Base-by-base conservation (phyloP, 2,113 vertebrate genomes). In the Aythya baeri region DNA sequence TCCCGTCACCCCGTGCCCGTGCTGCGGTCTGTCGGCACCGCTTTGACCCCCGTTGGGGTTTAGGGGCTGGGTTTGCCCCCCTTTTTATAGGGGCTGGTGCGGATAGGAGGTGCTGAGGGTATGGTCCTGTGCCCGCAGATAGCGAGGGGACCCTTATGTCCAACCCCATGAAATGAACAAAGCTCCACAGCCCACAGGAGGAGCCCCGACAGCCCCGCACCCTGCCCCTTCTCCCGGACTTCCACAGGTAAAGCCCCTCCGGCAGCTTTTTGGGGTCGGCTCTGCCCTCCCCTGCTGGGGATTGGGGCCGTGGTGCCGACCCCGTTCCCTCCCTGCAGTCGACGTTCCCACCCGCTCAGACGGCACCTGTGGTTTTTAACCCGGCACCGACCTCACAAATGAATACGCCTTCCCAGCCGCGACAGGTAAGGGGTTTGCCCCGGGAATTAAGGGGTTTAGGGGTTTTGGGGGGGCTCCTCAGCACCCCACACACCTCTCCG, bases 161-260 rank as follows among this genome's bases (percentile, higher is more conserved):
- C 98, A 98, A 98, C 98, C 98, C 98, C 98, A 98, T 99, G 99
- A 99, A 99, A 99, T 99, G 99, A 99, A 99, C 98, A 99, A 99
- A 99, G 98, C 99, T 98, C 99, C 99, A 98, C 99, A 99, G 98
- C 98, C 99, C 98, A 98, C 99, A 99, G 99, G 98, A 97, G 99
- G 98, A 99, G 97, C 98, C 98, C 98, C 98, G 85, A 97, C 99
- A 91, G 98, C 99, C 98, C 99, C 99, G 96, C 99, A 98, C 98
- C 99, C 98, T 83, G 98, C 99, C 98, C 98, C 99, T 92, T 99
- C 99, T 98, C 99, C 99, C 5, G 99, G 99, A 98, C 98, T 99
- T 92, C 98, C 99, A 96, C 99, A 99, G 99, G 99, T 99, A 98
- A 98, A 0, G 61, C 25, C 57, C 17, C 17, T 52, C 32, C 0